Evolutionary conservation across 2,113 vertebrate species (phyloP).

Genomic region (pig (Sus scrofa)): DNA sequence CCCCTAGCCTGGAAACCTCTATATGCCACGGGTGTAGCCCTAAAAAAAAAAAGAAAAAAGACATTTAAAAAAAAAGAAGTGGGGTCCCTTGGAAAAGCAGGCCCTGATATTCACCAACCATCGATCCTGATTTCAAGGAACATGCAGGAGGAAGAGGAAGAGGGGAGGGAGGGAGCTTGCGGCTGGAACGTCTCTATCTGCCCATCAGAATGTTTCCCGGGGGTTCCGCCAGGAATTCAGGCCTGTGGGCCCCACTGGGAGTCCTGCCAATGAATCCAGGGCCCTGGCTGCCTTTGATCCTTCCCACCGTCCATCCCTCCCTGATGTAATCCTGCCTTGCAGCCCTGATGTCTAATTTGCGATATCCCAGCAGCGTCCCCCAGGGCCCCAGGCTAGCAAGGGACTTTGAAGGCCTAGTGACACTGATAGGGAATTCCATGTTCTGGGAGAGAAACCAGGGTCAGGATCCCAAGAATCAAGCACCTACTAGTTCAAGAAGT

Average conservation of each 20-base stretch:
- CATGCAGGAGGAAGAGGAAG: not conserved
- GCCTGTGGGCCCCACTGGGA: slow-evolving; percentile 66
- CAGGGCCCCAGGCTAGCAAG: not conserved
- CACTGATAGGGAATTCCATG: not conserved
- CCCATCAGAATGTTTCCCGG: slow-evolving; percentile 69
- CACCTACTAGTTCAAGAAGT: not conserved
- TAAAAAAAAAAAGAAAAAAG: too few relatives aligned
- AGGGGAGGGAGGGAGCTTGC: not conserved
- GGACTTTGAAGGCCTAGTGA: slow-evolving; percentile 30
- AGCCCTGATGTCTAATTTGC: slow-evolving; percentile 42
- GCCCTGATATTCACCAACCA: not conserved
- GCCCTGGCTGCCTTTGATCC: slow-evolving; percentile 63
- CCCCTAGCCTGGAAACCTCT: too few relatives aligned
- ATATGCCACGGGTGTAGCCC: too few relatives aligned
- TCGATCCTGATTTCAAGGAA: not conserved
- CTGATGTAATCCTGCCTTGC: slow-evolving; percentile 27
- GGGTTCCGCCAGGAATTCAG: slow-evolving; percentile 68
- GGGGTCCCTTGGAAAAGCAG: not conserved
- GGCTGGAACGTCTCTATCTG: slow-evolving; percentile 46
- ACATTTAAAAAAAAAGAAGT: too few relatives aligned
- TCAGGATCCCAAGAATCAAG: not conserved
- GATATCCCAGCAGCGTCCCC: slow-evolving; percentile 27
- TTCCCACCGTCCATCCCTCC: not conserved
- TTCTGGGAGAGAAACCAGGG: not conserved
- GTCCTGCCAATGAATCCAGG: slow-evolving; percentile 51